phyloP scores from a whole-genome alignment of 2,113 vertebrate species.

The Hemichromis elongatus region DNA sequence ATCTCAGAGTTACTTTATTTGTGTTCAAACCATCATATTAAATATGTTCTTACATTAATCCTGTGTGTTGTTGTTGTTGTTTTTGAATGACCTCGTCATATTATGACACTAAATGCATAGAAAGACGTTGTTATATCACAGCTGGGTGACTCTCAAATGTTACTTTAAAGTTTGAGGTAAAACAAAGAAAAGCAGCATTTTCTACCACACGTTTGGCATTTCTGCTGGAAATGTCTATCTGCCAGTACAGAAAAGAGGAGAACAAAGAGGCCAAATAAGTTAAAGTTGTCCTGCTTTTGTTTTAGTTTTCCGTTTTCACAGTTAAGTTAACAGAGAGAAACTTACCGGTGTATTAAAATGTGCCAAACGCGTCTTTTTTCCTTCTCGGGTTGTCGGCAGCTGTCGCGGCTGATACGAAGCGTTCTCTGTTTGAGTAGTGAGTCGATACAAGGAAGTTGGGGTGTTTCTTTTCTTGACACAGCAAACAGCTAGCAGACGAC shows the following conservation, averaged over 20 bases:
- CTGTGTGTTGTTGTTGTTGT: not conserved
- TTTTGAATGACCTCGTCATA: not conserved
- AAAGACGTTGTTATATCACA: not conserved
- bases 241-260: not conserved
- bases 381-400: not conserved
- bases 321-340: not conserved
- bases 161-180: not conserved
- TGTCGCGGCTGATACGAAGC: not conserved
- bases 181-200: not conserved
- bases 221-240: not conserved
- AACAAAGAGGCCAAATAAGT: not conserved
- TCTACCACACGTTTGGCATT: not conserved
- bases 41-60: accelerated
- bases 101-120: not conserved
- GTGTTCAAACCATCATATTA: not conserved
- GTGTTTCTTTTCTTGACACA: not conserved
- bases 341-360: not conserved
- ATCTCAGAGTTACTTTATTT: not conserved
- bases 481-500: not conserved
- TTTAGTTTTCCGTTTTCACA: not conserved
- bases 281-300: not conserved
- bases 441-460: not conserved
- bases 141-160: not conserved
- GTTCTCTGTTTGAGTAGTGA: not conserved
- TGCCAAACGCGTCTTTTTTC: not conserved